phyloP scores from a whole-genome alignment of 1,140 invertebrate genomes.

The Drosophila prosaltans region DNA sequence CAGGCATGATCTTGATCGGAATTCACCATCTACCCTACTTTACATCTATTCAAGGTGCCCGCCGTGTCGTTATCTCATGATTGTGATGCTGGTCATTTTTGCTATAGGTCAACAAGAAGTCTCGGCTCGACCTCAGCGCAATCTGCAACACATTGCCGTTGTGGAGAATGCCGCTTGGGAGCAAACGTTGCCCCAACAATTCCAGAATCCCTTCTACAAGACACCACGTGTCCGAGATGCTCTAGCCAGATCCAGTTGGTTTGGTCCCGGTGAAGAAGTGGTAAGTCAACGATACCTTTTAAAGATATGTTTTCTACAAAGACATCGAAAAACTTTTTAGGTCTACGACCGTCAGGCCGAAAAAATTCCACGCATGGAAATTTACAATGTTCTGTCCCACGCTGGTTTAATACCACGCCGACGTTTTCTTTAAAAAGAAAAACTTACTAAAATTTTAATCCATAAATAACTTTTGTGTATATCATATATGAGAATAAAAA shows the following conservation, averaged over 20 bases:
- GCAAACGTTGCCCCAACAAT: conserved; percentile 76
- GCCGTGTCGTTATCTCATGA: conserved; percentile 37
- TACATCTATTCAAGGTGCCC: conserved; percentile 43
- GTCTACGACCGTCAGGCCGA: conserved; percentile 85
- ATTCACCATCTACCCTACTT: conserved; percentile 6
- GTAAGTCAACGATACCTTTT: conserved; percentile 74
- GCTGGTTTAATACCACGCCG: conserved; percentile 85
- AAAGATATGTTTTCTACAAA: neutral
- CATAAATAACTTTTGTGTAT: conserved; percentile 28
- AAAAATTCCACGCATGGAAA: conserved; percentile 85
- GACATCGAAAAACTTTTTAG: conserved; percentile 57
- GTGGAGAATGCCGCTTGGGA: conserved; percentile 82
- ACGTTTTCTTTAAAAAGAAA: conserved; percentile 54
- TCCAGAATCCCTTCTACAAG: conserved; percentile 83
- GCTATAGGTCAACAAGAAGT: conserved; percentile 19
- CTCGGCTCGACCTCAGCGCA: conserved; percentile 53
- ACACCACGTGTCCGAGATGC: conserved; percentile 82
- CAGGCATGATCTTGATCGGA: conserved; percentile 36
- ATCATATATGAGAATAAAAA: conserved; percentile 53
- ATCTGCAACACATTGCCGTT: conserved; percentile 80
- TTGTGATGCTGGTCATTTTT: conserved; percentile 16
- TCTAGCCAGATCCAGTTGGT: conserved; percentile 84
- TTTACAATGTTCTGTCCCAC: conserved; percentile 86
- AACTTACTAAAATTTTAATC: conserved; percentile 16
- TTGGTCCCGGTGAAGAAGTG: conserved; percentile 85